These are phyloP conservation scores for Hylyphantes graminicola DNA, from an alignment of 1,140 invertebrate species.

Conservation along the genomic window DNA sequence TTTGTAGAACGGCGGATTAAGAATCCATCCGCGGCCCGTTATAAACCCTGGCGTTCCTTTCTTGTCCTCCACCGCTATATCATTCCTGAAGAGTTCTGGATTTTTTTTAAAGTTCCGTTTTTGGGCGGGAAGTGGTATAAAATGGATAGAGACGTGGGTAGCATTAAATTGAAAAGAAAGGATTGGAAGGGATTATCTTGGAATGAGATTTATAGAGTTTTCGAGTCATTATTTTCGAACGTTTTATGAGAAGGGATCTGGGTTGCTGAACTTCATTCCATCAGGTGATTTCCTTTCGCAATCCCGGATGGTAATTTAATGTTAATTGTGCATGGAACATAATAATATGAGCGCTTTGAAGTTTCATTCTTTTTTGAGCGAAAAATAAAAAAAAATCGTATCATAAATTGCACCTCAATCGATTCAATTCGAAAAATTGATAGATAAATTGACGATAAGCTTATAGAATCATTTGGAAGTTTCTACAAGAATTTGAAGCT, in stretches of 20 bases:
- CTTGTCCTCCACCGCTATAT: background rate
- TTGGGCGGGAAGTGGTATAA: constrained; percentile 1
- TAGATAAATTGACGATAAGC: too few relatives aligned
- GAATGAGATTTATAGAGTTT: constrained; percentile 19
- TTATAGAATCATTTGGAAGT: too few relatives aligned
- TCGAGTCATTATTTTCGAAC: background rate
- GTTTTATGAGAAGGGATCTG: background rate
- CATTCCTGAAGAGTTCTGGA: constrained; percentile 3
- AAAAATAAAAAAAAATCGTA: too few relatives aligned
- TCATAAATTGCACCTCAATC: too few relatives aligned
- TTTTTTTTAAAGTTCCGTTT: background rate
- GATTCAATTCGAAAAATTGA: too few relatives aligned
- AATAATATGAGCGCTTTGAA: background rate
- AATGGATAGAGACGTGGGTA: background rate
- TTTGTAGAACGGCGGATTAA: constrained; percentile 34
- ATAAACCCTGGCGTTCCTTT: background rate
- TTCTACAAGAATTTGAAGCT: too few relatives aligned
- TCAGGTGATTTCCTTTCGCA: background rate
- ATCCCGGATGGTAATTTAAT: background rate
- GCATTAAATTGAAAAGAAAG: constrained; percentile 12
- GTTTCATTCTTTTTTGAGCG: too few relatives aligned
- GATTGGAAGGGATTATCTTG: constrained; percentile 6
- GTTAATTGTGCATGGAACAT: background rate
- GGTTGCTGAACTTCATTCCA: background rate
- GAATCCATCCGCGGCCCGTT: constrained; percentile 23